phyloP scores from a whole-genome alignment of 2,888 invertebrate species.

The Dorcus parallelipipedus region DNA sequence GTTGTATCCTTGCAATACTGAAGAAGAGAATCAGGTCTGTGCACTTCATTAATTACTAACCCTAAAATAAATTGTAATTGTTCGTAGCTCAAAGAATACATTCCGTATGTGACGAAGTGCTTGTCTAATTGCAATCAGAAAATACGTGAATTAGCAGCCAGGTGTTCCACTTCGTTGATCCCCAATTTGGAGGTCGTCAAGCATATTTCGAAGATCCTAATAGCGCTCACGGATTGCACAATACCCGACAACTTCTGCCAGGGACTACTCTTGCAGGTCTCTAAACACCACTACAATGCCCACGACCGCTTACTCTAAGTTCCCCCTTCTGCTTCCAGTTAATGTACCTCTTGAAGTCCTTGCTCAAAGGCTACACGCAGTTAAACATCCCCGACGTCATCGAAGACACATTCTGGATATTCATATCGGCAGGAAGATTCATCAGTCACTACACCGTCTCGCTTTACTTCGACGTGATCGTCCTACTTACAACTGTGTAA shows the following conservation, averaged over 20 bases:
- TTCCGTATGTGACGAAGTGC: constrained; percentile 63
- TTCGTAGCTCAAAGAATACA: constrained; percentile 61
- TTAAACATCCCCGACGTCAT: constrained; percentile 20
- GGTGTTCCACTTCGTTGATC: constrained; percentile 63
- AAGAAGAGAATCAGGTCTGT: constrained; percentile 64
- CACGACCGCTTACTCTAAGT: constrained; percentile 1
- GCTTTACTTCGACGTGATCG: constrained; percentile 40
- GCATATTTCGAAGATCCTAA: constrained; percentile 16
- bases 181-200: constrained; percentile 36
- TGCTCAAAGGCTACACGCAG: constrained; percentile 14
- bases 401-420: constrained; percentile 30
- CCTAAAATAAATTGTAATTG: constrained; percentile 6
- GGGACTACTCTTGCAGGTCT: constrained; percentile 65
- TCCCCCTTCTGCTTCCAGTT: constrained; percentile 31
- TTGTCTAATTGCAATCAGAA: constrained; percentile 63
- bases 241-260: constrained; percentile 60
- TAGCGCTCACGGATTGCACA: constrained; percentile 13
- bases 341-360: constrained; percentile 34
- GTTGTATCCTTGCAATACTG: constrained; percentile 71
- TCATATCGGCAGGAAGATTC: constrained; percentile 28
- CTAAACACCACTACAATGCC: background rate
- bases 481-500: constrained; percentile 28
- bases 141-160: constrained; percentile 70
- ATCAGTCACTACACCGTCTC: constrained; percentile 38
- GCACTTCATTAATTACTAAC: no score